Evolutionary conservation across 2,113 vertebrate species (phyloP), one percentile per base, ranked within the genome.

Genomic region (Marmota monax): DNA sequence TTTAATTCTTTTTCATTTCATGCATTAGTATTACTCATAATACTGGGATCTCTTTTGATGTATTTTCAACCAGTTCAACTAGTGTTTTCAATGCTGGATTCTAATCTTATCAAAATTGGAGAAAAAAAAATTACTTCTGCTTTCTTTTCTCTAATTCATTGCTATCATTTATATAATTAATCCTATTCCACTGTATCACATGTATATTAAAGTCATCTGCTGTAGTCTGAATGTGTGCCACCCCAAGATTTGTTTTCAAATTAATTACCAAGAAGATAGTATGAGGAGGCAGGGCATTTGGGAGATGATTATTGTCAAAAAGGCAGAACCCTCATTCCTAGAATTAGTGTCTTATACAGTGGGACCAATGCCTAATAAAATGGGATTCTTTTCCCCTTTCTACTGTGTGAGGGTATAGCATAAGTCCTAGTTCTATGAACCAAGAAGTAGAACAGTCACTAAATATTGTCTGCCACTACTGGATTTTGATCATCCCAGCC

Each of bases 141-240:
- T 86, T 87, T 34, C 7, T 97, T 97, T 94, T 84, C 51, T 97
- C 45, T 87, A 18, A 93, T 88, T 83, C 72, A 48, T 73, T 97
- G 27, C 37, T 56, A 39, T 51, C n/a, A 74, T 34, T 86, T 8
- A 6, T 45, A 79, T 5, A 93, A n/a, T 94, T 94, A 96, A n/a
- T 0, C 5, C 7, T 92, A 61, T 22, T 96, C 39, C 89, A 79
- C 1, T 63, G 17, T 96, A 39, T 80, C 2, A 12, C 69, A 29
- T 23, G 32, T 95, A 56, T 37, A 11, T 48, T 69, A 48, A 48
- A 92, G 1, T 2, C 23, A 56, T 86, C 13, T 88, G 2, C 2
- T 51, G 3, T 80, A 17, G 20, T 88, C 5, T 32, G 11, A 61
- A 22, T 73, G 39, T 22, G 3, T 45, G 4, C 53, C 67, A 9